These are phyloP conservation scores for Thereva unica DNA, from an alignment of 2,888 invertebrate species.

Conservation along the genomic window DNA sequence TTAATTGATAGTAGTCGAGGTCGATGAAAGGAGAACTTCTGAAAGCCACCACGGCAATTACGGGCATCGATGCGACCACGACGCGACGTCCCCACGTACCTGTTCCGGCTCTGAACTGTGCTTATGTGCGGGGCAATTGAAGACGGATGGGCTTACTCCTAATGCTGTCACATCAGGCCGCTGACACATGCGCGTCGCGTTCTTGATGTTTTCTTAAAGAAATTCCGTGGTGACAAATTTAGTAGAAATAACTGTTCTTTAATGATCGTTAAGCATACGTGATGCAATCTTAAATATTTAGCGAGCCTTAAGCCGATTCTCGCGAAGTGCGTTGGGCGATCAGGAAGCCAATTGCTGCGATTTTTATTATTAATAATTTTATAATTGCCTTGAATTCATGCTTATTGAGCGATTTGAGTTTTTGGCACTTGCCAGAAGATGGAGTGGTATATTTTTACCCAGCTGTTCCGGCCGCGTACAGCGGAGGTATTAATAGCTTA, in stretches of 20 bases:
- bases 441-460: no score
- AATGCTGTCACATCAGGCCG: background rate
- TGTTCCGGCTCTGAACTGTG: background rate
- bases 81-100: no score
- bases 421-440: no score
- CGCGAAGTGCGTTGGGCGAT: no score
- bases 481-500: no score
- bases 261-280: slow-evolving; percentile 19
- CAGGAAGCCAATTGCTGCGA: no score
- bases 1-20: no score
- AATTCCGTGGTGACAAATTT: slow-evolving; percentile 32
- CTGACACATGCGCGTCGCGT: slow-evolving; percentile 9
- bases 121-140: background rate
- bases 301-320: no score
- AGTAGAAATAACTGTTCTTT: slow-evolving; percentile 24
- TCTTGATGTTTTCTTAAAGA: background rate
- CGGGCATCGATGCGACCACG: background rate
- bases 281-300: slow-evolving; percentile 22
- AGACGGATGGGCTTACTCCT: background rate
- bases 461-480: no score
- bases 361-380: no score
- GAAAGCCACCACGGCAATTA: background rate
- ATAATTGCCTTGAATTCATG: no score
- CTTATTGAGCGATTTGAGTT: no score
- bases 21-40: slow-evolving; percentile 1